Base-by-base conservation (phyloP, 2,888 invertebrate species). In the Willowsia nigromaculata region DNA sequence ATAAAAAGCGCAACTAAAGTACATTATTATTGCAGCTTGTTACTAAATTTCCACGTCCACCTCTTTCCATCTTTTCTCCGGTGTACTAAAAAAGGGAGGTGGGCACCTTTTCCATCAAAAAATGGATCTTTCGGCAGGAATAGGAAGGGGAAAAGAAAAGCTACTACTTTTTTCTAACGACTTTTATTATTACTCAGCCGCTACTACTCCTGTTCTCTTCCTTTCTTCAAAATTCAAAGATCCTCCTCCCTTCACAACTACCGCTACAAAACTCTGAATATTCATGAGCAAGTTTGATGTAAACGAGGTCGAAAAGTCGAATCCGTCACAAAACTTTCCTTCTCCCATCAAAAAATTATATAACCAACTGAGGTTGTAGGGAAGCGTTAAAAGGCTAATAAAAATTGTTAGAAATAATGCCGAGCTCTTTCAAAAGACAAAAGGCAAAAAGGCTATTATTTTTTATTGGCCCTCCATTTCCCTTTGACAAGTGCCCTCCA, bases 31-130 rank as follows among this genome's bases (percentile, higher is more conserved):
- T n/a, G n/a, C n/a, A n/a, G n/a, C n/a, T n/a, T n/a, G n/a, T n/a
- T n/a, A n/a, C n/a, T n/a, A n/a, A n/a, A n/a, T n/a, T n/a, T n/a
- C n/a, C 7, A 47, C 2, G 13, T 6, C 13, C 6, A 47, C 68
- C 33, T 6, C 11, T 0, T 25, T 59, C 27, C 27, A 25, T 25
- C 27, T 65, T 15, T 33, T 65, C 18, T 68, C 18, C 4, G 7
- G 13, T 47, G 25, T 65, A 53, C 40, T 47, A 65, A 22, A 71
- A 84, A 33, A 15, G 50, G 53, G 59, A 59, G 83, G 88, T 81
- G 56, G 74, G 76, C 76, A 83, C 76, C 83, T 83, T 87, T 87
- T 86, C 88, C 88, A 88, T 88, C 88, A 88, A 82, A 65, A 81
- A 47, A 33, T 43, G 59, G 27, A 80, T 43, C n/a, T 82, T 65